Conservation (phyloP, 1,140 invertebrate species). For the Pseudobourletiella spinata region DNA sequence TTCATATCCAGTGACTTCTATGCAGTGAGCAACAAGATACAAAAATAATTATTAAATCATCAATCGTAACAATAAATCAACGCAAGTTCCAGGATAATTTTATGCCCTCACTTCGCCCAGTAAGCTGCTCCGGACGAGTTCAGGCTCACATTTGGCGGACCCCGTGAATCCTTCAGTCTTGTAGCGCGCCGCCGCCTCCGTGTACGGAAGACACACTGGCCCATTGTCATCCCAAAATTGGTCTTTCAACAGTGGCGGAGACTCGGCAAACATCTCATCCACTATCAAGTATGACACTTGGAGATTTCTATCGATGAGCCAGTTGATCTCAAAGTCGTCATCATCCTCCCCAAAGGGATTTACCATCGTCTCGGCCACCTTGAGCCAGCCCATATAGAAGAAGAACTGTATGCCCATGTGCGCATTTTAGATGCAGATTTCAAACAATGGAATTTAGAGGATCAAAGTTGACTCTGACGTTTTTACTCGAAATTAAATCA, state of each 20-base stretch:
- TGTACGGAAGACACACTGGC: background rate
- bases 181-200: background rate
- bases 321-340: constrained; percentile 73
- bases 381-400: constrained; percentile 85
- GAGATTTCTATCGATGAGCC: constrained; percentile 78
- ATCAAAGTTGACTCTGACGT: background rate
- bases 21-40: too few relatives aligned
- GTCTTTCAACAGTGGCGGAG: constrained; percentile 66
- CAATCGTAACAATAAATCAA: too few relatives aligned
- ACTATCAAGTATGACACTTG: constrained; percentile 82
- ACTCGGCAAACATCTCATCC: constrained; percentile 87
- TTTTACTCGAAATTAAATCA: background rate
- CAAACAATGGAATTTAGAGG: background rate
- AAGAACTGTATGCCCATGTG: constrained; percentile 52
- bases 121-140: too few relatives aligned
- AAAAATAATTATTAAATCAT: too few relatives aligned
- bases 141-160: too few relatives aligned
- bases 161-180: background rate
- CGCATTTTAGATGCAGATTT: constrained; percentile 28
- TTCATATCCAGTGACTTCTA: too few relatives aligned
- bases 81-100: too few relatives aligned
- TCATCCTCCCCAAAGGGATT: constrained; percentile 81
- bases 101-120: too few relatives aligned
- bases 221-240: constrained; percentile 40
- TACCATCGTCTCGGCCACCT: constrained; percentile 73